Evolutionary conservation across 92 coral and sea anemone genomes (phyloP).

Genomic region (Zoanthus sansibaricus): DNA sequence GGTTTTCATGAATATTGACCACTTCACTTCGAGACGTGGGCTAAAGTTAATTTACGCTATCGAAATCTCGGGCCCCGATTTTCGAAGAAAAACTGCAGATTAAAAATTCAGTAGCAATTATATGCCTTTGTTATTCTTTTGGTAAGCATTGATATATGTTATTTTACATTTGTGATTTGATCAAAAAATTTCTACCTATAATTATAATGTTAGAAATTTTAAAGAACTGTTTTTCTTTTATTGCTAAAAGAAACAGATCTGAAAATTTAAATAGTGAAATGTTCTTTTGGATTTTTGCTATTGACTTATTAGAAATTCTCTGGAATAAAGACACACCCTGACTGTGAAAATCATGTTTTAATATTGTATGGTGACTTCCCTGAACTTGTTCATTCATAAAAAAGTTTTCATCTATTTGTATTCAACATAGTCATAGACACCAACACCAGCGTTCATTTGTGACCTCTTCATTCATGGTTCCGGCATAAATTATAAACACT

Average conservation of each 20-base stretch:
- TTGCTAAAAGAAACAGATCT: not conserved
- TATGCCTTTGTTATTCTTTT: not conserved
- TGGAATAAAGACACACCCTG: slow-evolving; percentile 31
- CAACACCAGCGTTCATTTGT: too few relatives aligned
- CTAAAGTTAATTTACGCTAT: not conserved
- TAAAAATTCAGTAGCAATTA: not conserved
- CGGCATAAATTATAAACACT: too few relatives aligned
- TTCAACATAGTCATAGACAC: too few relatives aligned
- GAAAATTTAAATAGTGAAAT: not conserved
- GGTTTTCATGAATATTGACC: not conserved
- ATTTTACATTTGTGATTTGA: not conserved
- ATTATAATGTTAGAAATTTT: not conserved
- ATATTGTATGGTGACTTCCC: slow-evolving; percentile 11
- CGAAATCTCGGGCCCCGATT: not conserved
- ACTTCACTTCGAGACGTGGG: not conserved
- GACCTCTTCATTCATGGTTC: too few relatives aligned
- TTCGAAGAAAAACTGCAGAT: not conserved
- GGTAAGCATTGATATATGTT: not conserved
- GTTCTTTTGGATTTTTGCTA: not conserved
- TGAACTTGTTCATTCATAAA: not conserved
- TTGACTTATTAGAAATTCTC: not conserved
- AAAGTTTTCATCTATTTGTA: not conserved
- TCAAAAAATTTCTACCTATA: not conserved
- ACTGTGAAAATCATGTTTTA: slow-evolving; percentile 21
- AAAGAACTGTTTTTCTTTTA: not conserved